Conservation (phyloP, 2,888 invertebrate species). For the Lypha dubia region DNA sequence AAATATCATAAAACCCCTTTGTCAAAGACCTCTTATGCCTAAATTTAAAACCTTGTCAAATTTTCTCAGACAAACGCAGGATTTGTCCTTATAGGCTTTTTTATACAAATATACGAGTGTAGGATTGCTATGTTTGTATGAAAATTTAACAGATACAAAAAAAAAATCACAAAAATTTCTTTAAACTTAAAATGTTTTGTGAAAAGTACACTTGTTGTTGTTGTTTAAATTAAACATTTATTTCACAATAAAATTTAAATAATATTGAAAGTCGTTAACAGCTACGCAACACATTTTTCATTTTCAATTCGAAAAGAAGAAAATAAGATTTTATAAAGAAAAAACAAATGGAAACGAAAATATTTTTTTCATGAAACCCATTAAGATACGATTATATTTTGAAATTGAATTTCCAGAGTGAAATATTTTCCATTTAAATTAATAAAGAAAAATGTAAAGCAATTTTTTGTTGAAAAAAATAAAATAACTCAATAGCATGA, state of each 20-base stretch:
- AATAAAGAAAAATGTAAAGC: slow-evolving; percentile 5
- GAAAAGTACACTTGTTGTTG: too few relatives aligned
- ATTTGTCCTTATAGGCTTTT: too few relatives aligned
- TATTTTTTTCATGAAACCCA: not conserved
- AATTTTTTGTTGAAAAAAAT: slow-evolving; percentile 20
- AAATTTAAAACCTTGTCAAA: too few relatives aligned
- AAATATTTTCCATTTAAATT: slow-evolving; percentile 50
- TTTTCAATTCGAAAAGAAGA: slow-evolving; percentile 29
- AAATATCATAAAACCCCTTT: too few relatives aligned
- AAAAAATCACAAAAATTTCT: not conserved
- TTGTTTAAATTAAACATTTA: too few relatives aligned
- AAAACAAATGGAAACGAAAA: slow-evolving; percentile 13
- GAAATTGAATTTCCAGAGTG: slow-evolving; percentile 56
- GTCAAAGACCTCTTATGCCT: too few relatives aligned
- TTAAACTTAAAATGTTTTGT: not conserved
- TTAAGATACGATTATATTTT: slow-evolving; percentile 52
- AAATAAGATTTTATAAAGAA: slow-evolving; percentile 47
- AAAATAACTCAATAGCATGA: slow-evolving; percentile 26
- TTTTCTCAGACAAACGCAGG: too few relatives aligned
- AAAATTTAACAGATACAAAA: not conserved
- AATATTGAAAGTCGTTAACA: slow-evolving; percentile 59
- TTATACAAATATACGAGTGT: too few relatives aligned
- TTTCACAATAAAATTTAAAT: slow-evolving; percentile 36
- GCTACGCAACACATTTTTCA: slow-evolving; percentile 41
- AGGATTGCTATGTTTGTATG: too few relatives aligned